Evolutionary conservation across 2,888 invertebrate genomes (phyloP), one percentile per base, ranked within the genome.

Genomic region (Dinocampus coccinellae): DNA sequence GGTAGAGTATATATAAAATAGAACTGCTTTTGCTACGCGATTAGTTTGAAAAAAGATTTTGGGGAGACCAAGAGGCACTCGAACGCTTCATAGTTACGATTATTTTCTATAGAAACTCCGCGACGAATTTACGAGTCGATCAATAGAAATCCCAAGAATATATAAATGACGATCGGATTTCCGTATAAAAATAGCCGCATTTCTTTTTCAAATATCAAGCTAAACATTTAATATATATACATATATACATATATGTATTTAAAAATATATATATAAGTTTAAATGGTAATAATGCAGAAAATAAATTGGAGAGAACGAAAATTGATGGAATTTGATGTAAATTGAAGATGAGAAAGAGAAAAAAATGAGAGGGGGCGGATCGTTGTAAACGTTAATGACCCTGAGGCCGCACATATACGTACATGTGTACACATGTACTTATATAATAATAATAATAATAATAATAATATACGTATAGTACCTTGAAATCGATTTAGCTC

Each of bases 401-500:
- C 26, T 4, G 10, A 47, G 47, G 47, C n/a, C 39, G n/a, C 6
- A 47, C 16, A 47, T 47, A 47, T 20, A 47, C 16, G 16, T 6
- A 47, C 16, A 47, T 47, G 16, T 47, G 16, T 39, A n/a, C 3
- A 36, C 4, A 36, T 11, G 13, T 16, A 47, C 29, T 29, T 29
- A 29, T 6, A 47, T 47, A 47, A 42, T 16, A 42, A 3, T n/a
- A n/a, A 13, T n/a, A 13, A n/a, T n/a, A 2, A 47, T 20, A 47
- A 47, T 47, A 47, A 47, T 47, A 47, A 47, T 47, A 47, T 47
- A 47, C 47, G 16, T 47, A 47, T 47, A n/a, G 55, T 55, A 55
- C 42, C 55, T 64, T 39, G 42, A 63, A 64, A 55, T 68, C 63
- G 63, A 70, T 70, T 70, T 63, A 20, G 26, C 64, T 57, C 55